Percentiles rank a stretch among this genome's conserved stretches.
Evolutionary conservation across 2,797 vertebrate species (phyloP).

Genomic region (Eidolon dupreanum): DNA sequence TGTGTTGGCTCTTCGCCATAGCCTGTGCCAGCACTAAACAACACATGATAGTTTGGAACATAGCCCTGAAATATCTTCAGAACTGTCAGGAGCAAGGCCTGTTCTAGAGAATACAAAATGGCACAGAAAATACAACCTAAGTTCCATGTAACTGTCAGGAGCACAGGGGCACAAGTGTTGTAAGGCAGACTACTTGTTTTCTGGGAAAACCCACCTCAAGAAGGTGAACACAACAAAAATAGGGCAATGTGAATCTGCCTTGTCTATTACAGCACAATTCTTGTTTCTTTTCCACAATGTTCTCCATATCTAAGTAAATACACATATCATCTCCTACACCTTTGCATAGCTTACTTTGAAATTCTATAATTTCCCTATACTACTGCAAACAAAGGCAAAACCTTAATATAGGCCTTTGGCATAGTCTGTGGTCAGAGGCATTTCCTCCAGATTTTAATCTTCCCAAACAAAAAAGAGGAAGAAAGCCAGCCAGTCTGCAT

Average conservation of each 20-base stretch:
- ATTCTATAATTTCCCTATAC: background rate
- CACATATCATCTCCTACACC: background rate
- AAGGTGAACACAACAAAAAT: background rate
- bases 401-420: background rate
- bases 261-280: background rate
- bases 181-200: background rate
- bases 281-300: background rate
- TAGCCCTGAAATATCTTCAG: background rate
- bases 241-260: background rate
- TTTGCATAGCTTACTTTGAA: background rate
- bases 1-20: background rate
- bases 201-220: background rate
- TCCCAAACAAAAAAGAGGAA: slow-evolving; percentile 34
- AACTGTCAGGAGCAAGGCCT: background rate
- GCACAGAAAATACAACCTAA: background rate
- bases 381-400: background rate
- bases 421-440: background rate
- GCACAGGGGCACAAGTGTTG: too few relatives aligned
- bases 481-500: background rate
- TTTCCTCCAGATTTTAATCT: slow-evolving; percentile 59
- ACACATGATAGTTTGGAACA: background rate
- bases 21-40: background rate
- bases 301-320: background rate
- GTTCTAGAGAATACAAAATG: background rate
- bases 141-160: background rate